phyloP scores from a whole-genome alignment of 2,113 vertebrate species.

The Delphinus delphis region DNA sequence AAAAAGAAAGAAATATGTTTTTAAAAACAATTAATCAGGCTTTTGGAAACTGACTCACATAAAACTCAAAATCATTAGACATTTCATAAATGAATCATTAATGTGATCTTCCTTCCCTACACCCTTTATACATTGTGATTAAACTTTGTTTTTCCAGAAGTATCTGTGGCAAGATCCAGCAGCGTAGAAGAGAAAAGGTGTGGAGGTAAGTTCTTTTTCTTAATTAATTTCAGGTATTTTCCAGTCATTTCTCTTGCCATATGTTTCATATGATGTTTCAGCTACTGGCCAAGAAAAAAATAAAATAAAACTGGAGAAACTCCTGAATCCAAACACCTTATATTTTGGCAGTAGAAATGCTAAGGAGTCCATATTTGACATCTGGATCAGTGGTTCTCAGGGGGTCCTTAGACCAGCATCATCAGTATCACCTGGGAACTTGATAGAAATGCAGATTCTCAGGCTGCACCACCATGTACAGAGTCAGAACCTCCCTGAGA shows the following conservation, averaged over 20 bases:
- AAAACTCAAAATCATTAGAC: not conserved
- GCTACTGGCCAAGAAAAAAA: not conserved
- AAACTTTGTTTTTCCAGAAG: conserved; percentile 87
- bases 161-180: conserved; percentile 94
- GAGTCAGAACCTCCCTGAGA: not conserved
- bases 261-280: conserved; percentile 34
- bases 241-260: not conserved
- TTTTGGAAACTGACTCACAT: not conserved
- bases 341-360: accelerated
- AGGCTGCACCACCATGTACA: accelerated
- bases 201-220: conserved; percentile 89
- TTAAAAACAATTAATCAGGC: not conserved
- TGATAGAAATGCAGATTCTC: not conserved
- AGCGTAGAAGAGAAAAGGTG: conserved; percentile 93
- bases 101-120: not conserved
- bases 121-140: not conserved
- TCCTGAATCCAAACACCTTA: not conserved
- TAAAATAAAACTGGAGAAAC: not conserved
- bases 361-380: not conserved
- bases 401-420: not conserved
- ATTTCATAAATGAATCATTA: not conserved
- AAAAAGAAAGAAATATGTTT: not conserved
- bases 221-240: conserved; percentile 9
- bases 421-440: too few relatives aligned
- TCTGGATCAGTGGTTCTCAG: not conserved